A percentile compares a stretch with the other conserved stretches of the same genome.
Evolutionary conservation across 2,113 vertebrate genomes (phyloP).

Genomic region (Clarias magur): DNA sequence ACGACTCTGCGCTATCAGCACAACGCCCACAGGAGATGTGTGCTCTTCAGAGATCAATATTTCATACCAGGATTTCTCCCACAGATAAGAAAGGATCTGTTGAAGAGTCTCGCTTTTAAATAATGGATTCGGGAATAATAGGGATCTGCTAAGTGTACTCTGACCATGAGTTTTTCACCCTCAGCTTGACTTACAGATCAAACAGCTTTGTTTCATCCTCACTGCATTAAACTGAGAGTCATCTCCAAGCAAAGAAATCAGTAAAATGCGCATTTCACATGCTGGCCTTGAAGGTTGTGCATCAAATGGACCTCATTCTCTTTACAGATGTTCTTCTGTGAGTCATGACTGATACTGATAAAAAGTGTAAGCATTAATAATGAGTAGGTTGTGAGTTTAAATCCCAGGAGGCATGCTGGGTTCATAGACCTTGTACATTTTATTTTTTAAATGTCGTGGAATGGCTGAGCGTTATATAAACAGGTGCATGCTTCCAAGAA

Average conservation of each 20-base stretch:
- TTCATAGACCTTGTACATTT: neutral
- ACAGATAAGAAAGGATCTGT: neutral
- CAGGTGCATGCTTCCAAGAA: neutral
- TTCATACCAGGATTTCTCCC: constrained; percentile 7
- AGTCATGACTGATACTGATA: neutral
- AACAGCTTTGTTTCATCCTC: neutral
- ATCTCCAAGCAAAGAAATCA: neutral
- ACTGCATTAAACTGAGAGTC: neutral
- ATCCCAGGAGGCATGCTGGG: neutral
- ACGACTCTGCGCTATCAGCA: neutral
- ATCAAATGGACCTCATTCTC: neutral
- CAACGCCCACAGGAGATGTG: neutral
- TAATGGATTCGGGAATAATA: neutral
- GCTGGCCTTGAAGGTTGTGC: neutral
- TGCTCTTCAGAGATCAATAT: constrained; percentile 12
- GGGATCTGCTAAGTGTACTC: neutral
- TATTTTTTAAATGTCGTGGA: neutral
- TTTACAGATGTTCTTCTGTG: neutral
- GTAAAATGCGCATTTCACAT: neutral
- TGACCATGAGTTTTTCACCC: neutral
- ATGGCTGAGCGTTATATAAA: neutral
- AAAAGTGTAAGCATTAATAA: neutral
- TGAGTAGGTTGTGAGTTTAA: neutral
- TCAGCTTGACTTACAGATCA: neutral
- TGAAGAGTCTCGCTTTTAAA: neutral